Base-by-base conservation (phyloP, 2,888 invertebrate species). In the Hanleya hanleyi region DNA sequence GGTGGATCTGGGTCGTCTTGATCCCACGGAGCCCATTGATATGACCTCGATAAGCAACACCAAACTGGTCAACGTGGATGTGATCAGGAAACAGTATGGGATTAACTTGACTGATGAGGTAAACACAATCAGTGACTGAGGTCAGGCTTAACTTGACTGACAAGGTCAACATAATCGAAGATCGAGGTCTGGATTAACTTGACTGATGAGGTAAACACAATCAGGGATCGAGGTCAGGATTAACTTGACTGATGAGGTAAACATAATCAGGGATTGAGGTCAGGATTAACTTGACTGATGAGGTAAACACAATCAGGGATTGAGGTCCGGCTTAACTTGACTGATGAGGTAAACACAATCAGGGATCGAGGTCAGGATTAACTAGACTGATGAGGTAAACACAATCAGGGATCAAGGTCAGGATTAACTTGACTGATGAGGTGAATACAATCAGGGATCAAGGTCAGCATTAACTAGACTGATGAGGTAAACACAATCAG, bases 101-200 rank as follows among this genome's bases (percentile, higher is more conserved):
- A 93, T 99, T 79, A 94, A 99, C 86, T 92, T 99, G 67, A 97
- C 96, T 1, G 97, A 97, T 91, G 97, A 97, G 88, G 93, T 93
- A 83, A 36, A 71, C 47, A 47, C 7, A 47, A 22, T n/a, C n/a
- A 41, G 9, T 18, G 9, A 18, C 41, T 41, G 18, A 41, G 41
- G 18, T n/a, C n/a, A n/a, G n/a, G n/a, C n/a, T n/a, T n/a, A 41
- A 41, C 18, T 18, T 41, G 9, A 41, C 41, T 41, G 41, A 41
- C 18, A 18, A 41, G 41, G 41, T 41, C 9, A 41, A 41, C 41
- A 41, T 12, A 9, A n/a, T n/a, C n/a, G n/a, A n/a, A n/a, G n/a
- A n/a, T n/a, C n/a, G n/a, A n/a, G n/a, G n/a, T n/a, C n/a, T 9
- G 9, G 18, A 12, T 41, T 18, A 41, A 41, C 18, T 18, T 41